Evolutionary conservation across 2,113 vertebrate genomes (phyloP), one percentile per base, ranked within the genome.

Genomic region (Trichomycterus rosablanca): DNA sequence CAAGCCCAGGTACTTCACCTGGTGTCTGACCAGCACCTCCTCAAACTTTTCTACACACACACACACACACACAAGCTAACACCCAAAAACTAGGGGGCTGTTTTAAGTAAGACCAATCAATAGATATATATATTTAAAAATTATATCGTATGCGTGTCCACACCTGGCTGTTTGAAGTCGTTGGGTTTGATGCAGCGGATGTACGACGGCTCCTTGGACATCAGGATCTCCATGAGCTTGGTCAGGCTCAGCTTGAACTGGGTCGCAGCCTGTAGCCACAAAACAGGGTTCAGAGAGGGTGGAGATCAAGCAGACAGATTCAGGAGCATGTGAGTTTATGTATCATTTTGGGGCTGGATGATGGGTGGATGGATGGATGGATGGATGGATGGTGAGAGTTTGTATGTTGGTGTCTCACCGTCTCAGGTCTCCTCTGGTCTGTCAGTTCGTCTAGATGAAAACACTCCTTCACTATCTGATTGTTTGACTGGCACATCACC

Each of bases 121-220:
- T n/a, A n/a, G n/a, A n/a, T 1, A 35, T 8, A 35, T 11, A 10
- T 12, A 35, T 4, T 35, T 6, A 35, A 35, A 12, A 1, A 35
- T 11, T 35, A 11, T 5, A n/a, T 5, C 37, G 14, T 5, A 40
- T 5, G 5, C 12, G 14, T 15, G 5, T n/a, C 12, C 28, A 40
- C 15, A 67, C 95, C 90, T 24, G 96, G 83, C 80, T 96, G 94
- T 71, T 98, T 99, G 49, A 87, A 85, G 22, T 98, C 94, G 6
- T 98, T 98, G 0, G 96, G 95, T 77, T 99, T 97, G 63, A 99
- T 93, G 74, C 95, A 98, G 55, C 95, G 94, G 22, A 99, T 80
- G 20, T 99, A 99, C 4, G 94, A 95, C 0, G 96, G 95, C 22
- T 99, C 92, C 81, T 99, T 99, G 19, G 92, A 97, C 90, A 90